phyloP scores from a whole-genome alignment of 2,797 vertebrate genomes.

The Hoplostethus atlanticus region DNA sequence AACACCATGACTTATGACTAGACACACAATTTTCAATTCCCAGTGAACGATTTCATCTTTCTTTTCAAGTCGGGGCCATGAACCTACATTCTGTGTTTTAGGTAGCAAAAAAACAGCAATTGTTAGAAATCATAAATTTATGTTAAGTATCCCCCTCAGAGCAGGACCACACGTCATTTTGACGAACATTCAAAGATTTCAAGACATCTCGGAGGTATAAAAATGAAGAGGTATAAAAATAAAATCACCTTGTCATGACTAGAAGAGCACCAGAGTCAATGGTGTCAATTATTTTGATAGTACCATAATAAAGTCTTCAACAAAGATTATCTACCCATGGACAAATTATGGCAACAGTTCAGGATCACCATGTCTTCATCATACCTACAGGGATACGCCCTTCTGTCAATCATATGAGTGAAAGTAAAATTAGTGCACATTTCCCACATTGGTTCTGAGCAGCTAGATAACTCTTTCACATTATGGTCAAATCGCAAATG shows the following conservation, averaged over 20 bases:
- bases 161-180: slow-evolving; percentile 33
- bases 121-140: slow-evolving; percentile 37
- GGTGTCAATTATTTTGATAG: slow-evolving; percentile 36
- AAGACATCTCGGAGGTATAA: slow-evolving; percentile 68
- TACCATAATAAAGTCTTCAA: slow-evolving; percentile 38
- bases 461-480: slow-evolving; percentile 40
- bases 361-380: slow-evolving; percentile 24
- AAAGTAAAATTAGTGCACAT: slow-evolving; percentile 66
- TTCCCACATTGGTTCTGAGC: slow-evolving; percentile 55
- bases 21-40: slow-evolving; percentile 41
- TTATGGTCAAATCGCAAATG: slow-evolving; percentile 37
- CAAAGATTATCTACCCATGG: slow-evolving; percentile 23
- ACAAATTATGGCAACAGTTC: slow-evolving; percentile 29
- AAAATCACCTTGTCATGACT: slow-evolving; percentile 74
- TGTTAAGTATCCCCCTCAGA: slow-evolving; percentile 32
- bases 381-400: background rate
- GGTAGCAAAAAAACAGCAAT: slow-evolving; percentile 2
- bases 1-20: slow-evolving; percentile 32
- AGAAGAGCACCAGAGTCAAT: slow-evolving; percentile 54
- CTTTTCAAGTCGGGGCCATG: slow-evolving; percentile 20
- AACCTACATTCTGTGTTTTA: slow-evolving; percentile 64
- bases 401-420: slow-evolving; percentile 72
- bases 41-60: slow-evolving; percentile 8
- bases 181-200: slow-evolving; percentile 70
- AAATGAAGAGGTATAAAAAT: slow-evolving; percentile 60